A percentile compares a stretch with the other conserved stretches of the same genome.
phyloP scores from a whole-genome alignment of 1,140 invertebrate genomes.

The Coelopa frigida region DNA sequence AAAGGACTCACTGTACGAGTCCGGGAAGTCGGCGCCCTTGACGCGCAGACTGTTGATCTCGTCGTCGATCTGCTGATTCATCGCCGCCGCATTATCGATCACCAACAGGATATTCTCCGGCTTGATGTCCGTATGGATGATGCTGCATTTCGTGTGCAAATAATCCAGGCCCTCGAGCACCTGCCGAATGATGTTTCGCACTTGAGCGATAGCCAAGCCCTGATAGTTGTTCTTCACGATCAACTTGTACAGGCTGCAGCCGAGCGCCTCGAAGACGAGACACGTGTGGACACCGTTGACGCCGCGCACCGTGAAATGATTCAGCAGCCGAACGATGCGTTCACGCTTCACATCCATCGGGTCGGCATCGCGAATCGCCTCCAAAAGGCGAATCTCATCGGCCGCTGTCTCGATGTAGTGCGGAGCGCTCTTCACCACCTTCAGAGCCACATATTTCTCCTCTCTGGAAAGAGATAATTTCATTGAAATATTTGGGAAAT shows the following conservation, averaged over 20 bases:
- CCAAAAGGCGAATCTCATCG: constrained; percentile 96
- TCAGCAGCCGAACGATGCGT: constrained; percentile 92
- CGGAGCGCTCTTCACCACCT: constrained; percentile 97
- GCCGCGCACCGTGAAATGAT: constrained; percentile 97
- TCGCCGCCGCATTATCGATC: constrained; percentile 72
- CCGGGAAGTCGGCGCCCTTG: constrained; percentile 49
- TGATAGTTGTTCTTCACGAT: constrained; percentile 97
- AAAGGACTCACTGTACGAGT: constrained; percentile 38
- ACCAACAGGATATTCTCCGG: constrained; percentile 97
- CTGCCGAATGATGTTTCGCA: constrained; percentile 92
- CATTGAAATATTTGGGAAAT: background rate
- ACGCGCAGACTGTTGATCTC: constrained; percentile 67
- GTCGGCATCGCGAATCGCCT: constrained; percentile 88
- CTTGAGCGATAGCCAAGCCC: constrained; percentile 90
- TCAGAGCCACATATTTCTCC: constrained; percentile 92
- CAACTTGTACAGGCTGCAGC: constrained; percentile 93
- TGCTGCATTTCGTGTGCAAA: constrained; percentile 93
- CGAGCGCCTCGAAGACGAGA: constrained; percentile 98
- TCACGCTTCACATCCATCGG: constrained; percentile 80
- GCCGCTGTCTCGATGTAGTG: constrained; percentile 98
- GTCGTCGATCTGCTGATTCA: constrained; percentile 84
- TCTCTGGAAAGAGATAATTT: constrained; percentile 47
- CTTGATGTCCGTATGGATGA: constrained; percentile 99
- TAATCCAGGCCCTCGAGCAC: constrained; percentile 92
- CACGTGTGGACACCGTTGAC: constrained; percentile 93